Percentiles rank a stretch among this genome's conserved stretches.
Evolutionary conservation across 2,888 invertebrate genomes (phyloP).

Genomic region (Stenodera caucasica): DNA sequence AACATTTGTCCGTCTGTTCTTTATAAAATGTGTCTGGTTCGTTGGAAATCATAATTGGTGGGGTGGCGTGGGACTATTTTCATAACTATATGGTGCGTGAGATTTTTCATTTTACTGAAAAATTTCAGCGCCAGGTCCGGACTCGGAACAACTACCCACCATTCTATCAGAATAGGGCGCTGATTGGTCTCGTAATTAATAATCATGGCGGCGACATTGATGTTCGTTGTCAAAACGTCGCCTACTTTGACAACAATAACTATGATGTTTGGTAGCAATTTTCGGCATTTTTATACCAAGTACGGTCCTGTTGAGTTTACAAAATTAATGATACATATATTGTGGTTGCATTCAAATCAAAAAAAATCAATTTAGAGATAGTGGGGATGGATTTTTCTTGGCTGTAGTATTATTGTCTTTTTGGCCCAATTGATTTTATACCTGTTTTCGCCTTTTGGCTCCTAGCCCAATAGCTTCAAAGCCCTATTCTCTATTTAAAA

Average conservation of each 20-base stretch:
- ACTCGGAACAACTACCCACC: background rate
- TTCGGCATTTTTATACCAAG: no score
- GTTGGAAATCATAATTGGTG: background rate
- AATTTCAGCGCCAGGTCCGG: background rate
- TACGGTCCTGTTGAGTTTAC: no score
- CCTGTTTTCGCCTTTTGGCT: constrained; percentile 3
- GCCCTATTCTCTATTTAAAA: background rate
- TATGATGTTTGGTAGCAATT: no score
- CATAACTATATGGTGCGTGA: background rate
- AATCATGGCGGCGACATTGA: no score
- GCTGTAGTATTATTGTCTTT: background rate
- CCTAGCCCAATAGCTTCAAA: background rate
- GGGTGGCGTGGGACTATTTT: constrained; percentile 5
- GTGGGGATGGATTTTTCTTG: background rate
- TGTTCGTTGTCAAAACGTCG: no score
- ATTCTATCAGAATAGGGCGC: no score
- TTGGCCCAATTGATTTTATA: background rate
- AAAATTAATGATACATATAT: no score
- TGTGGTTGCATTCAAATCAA: no score
- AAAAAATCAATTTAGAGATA: no score
- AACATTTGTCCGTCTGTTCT: background rate
- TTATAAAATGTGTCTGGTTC: background rate
- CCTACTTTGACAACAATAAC: no score
- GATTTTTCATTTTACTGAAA: background rate
- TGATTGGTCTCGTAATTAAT: no score